Evolutionary conservation across 2,888 invertebrate species (phyloP).

Genomic region (Operophtera brumata): DNA sequence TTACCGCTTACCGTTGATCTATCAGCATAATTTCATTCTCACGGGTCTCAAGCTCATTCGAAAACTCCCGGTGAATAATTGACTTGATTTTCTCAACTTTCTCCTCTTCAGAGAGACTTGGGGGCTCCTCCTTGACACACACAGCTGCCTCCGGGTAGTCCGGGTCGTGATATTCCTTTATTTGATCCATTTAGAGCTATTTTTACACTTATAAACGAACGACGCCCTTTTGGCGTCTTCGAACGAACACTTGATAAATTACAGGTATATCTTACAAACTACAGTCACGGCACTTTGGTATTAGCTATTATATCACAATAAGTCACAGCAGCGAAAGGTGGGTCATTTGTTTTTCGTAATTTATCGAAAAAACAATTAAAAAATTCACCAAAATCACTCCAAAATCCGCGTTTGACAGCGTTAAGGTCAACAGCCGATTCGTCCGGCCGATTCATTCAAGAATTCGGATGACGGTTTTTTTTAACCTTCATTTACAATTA

Average conservation of each 20-base stretch:
- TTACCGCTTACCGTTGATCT: constrained; percentile 80
- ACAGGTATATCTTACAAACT: constrained; percentile 26
- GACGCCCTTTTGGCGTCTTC: constrained; percentile 53
- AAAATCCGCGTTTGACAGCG: constrained; percentile 64
- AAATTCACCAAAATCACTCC: constrained; percentile 48
- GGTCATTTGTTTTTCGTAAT: constrained; percentile 38
- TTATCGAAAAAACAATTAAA: constrained; percentile 47
- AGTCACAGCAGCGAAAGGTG: constrained; percentile 47
- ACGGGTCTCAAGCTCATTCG: constrained; percentile 83
- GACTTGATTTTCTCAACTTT: constrained; percentile 76
- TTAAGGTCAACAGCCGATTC: constrained; percentile 59
- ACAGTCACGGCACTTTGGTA: constrained; percentile 41
- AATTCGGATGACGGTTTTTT: not conserved
- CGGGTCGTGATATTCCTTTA: constrained; percentile 81
- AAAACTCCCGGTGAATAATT: constrained; percentile 87
- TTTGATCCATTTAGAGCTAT: constrained; percentile 59
- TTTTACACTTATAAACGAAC: constrained; percentile 46
- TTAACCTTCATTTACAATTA: not conserved
- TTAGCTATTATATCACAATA: constrained; percentile 46
- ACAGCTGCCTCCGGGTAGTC: constrained; percentile 72
- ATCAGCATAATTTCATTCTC: constrained; percentile 86
- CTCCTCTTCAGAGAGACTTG: constrained; percentile 57
- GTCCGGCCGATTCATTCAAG: constrained; percentile 58
- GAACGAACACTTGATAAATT: constrained; percentile 39
- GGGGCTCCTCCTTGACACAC: constrained; percentile 49